Evolutionary conservation across 2,888 invertebrate species (phyloP).

Genomic region (Dynastes maya): DNA sequence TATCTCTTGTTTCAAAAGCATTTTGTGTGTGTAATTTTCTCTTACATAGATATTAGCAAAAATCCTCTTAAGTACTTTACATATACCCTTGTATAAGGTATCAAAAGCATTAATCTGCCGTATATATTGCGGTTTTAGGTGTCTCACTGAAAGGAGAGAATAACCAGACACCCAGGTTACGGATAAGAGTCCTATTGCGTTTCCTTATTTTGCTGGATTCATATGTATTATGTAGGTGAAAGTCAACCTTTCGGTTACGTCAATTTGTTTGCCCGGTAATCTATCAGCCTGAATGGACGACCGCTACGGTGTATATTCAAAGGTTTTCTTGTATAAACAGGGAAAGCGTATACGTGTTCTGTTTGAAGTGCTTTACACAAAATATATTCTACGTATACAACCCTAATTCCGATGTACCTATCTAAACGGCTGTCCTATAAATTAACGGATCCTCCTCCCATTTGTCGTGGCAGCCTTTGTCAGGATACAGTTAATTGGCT

Average conservation of each 20-base stretch:
- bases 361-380: conserved; percentile 13
- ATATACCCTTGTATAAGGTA: background rate
- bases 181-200: conserved; percentile 15
- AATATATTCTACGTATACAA: conserved; percentile 23
- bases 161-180: background rate
- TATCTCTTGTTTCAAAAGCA: too few species aligned
- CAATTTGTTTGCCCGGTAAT: conserved; percentile 36
- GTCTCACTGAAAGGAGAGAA: background rate
- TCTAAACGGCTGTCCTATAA: conserved; percentile 15
- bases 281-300: conserved; percentile 26
- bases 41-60: background rate
- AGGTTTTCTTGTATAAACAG: conserved; percentile 38
- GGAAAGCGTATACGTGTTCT: conserved; percentile 6
- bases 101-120: conserved; percentile 2
- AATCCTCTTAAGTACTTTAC: background rate
- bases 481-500: background rate
- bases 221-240: conserved; percentile 18
- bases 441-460: conserved; percentile 16
- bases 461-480: conserved; percentile 3
- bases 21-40: too few species aligned
- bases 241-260: conserved; percentile 21
- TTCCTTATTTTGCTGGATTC: conserved; percentile 19
- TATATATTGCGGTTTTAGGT: conserved; percentile 4
- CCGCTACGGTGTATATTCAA: conserved; percentile 28
- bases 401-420: conserved; percentile 8